Evolutionary conservation across 2,888 invertebrate genomes (phyloP), one percentile per base, ranked within the genome.

Genomic region (Neoscelio sp.): DNA sequence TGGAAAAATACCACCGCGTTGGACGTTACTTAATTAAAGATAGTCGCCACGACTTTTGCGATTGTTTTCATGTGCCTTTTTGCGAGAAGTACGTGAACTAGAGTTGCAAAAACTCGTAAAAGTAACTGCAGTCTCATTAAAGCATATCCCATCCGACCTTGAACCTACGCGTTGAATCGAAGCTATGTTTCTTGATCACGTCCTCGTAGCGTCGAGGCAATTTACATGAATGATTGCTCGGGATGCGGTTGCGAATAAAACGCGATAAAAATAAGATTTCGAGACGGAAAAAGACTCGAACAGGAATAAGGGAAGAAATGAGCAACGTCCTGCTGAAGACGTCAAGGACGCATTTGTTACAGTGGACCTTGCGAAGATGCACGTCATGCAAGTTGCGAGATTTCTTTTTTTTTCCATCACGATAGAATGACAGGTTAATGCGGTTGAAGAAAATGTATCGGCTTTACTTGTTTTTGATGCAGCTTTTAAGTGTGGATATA

Each of bases 191-290:
- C 67, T 64, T 52, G 71, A 50, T 46, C 28, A 33, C 50, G 76
- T 78, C 73, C 73, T 78, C 67, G 60, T 67, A 60, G 30, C 42
- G 40, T n/a, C 20, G 52, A 35, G 28, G 65, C 60, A 71, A 71
- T 77, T 75, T 60, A 67, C 75, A 76, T 76, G 62, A 68, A 62
- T 46, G 75, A 76, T 76, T 67, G 46, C 46, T 52, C 44, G 60
- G n/a, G 30, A 48, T 44, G 35, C 46, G 30, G 30, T 28, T 50
- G 50, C 42, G 60, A 60, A 60, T 60, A 50, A 75, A 48, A 46
- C 23, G 75, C 35, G 58, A 54, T 46, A 52, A 67, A 75, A 67
- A 60, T 52, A 15, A 17, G 15, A 48, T n/a, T 42, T 4, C 50
- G 40, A 44, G 26, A 18, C 56, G 50, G 50, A 42, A 52, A 67